Evolutionary conservation across 2,888 invertebrate species (phyloP).

Genomic region (Archips xylosteana): DNA sequence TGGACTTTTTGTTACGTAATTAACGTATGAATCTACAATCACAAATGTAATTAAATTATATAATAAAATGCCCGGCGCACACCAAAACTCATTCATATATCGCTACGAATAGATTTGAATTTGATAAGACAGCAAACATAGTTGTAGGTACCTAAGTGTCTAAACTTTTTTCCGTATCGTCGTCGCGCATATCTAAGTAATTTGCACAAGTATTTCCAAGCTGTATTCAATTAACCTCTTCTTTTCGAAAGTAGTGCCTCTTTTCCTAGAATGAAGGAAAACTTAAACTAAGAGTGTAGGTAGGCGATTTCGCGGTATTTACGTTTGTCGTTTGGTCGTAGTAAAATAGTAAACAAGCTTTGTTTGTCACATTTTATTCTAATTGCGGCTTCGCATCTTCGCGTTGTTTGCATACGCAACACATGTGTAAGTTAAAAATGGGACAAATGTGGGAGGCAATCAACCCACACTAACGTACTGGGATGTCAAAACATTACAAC

Average conservation of each 20-base stretch:
- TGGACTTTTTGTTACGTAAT: constrained; percentile 8
- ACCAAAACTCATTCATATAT: neutral
- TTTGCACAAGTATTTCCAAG: neutral
- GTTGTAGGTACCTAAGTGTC: neutral
- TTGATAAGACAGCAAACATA: neutral
- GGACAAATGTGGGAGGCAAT: constrained; percentile 77
- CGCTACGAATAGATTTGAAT: neutral
- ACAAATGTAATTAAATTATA: neutral
- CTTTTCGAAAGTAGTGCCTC: neutral
- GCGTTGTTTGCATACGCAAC: constrained; percentile 41
- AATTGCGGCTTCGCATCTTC: constrained; percentile 15
- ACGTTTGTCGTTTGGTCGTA: constrained; percentile 9
- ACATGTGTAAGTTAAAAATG: constrained; percentile 75
- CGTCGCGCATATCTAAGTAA: neutral
- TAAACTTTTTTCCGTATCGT: neutral
- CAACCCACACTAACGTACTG: constrained; percentile 46
- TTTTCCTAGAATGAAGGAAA: neutral
- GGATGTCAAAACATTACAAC: constrained; percentile 40
- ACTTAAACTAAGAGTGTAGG: too few relatives aligned
- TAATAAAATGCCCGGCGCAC: neutral
- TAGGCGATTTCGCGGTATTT: constrained; percentile 4
- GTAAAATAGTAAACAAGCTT: constrained; percentile 45
- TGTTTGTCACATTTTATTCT: constrained; percentile 30
- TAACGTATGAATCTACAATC: too few relatives aligned
- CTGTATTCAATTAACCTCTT: neutral